These are phyloP conservation scores for Tragelaphus buxtoni DNA, from an alignment of 2,113 vertebrate species.

Conservation along the genomic window DNA sequence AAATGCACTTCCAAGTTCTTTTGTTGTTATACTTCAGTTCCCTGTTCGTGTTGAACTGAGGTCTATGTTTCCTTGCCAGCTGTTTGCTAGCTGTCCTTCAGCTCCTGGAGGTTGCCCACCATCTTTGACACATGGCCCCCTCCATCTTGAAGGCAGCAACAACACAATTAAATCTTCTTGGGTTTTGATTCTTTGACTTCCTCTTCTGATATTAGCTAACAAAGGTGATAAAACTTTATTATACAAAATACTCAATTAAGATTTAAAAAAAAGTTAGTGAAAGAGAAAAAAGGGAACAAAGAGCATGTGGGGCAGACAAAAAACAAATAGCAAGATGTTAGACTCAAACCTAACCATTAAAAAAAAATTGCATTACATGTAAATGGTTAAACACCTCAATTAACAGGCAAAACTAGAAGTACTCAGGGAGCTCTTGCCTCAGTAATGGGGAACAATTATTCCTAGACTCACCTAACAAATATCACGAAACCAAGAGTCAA, in stretches of 20 bases:
- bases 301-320: not conserved
- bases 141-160: not conserved
- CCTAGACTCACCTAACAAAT: not conserved
- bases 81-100: not conserved
- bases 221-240: not conserved
- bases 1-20: not conserved
- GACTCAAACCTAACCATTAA: not conserved
- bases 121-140: not conserved
- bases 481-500: not conserved
- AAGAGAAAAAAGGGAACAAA: not conserved
- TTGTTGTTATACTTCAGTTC: not conserved
- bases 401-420: not conserved
- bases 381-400: not conserved
- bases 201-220: not conserved
- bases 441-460: not conserved
- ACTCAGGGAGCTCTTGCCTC: not conserved
- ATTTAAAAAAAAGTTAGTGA: not conserved
- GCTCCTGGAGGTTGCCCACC: not conserved
- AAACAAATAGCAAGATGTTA: not conserved
- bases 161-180: not conserved
- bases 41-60: not conserved
- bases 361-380: not conserved
- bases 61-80: not conserved
- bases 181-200: not conserved
- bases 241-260: not conserved